These are phyloP conservation scores for Chaunax sp. DNA, from an alignment of 2,797 vertebrate genomes.

Conservation along the genomic window DNA sequence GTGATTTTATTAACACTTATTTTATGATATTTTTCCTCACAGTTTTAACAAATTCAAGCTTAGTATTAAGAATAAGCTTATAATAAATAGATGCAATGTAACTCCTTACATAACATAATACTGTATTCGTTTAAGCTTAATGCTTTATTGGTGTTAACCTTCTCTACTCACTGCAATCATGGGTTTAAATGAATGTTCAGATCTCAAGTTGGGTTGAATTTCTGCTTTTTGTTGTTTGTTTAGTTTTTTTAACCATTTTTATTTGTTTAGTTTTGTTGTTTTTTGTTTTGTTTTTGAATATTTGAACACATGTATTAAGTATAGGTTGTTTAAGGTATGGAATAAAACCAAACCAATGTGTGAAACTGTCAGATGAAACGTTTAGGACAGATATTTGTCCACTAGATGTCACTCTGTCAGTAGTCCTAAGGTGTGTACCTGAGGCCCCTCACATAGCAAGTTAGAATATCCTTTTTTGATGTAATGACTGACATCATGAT, in stretches of 20 bases:
- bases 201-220: not conserved
- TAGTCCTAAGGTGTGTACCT: constrained; percentile 11
- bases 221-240: too few species aligned
- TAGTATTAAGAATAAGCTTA: not conserved
- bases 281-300: not conserved
- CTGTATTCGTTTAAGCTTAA: not conserved
- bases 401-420: constrained; percentile 63
- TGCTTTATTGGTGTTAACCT: not conserved
- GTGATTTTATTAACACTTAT: not conserved
- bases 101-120: not conserved
- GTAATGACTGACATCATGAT: not conserved
- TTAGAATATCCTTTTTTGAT: not conserved
- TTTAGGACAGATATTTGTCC: constrained; percentile 6
- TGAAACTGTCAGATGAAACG: not conserved
- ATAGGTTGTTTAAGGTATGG: not conserved
- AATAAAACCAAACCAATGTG: not conserved
- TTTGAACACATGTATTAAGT: not conserved
- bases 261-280: not conserved
- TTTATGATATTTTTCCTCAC: not conserved
- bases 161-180: not conserved
- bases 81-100: not conserved
- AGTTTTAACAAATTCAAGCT: not conserved
- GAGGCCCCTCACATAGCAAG: not conserved
- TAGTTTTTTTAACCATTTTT: too few species aligned
- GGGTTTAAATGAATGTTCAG: too few species aligned